phyloP scores from a whole-genome alignment of 2,113 vertebrate species.

The Orientallactaga bullata region DNA sequence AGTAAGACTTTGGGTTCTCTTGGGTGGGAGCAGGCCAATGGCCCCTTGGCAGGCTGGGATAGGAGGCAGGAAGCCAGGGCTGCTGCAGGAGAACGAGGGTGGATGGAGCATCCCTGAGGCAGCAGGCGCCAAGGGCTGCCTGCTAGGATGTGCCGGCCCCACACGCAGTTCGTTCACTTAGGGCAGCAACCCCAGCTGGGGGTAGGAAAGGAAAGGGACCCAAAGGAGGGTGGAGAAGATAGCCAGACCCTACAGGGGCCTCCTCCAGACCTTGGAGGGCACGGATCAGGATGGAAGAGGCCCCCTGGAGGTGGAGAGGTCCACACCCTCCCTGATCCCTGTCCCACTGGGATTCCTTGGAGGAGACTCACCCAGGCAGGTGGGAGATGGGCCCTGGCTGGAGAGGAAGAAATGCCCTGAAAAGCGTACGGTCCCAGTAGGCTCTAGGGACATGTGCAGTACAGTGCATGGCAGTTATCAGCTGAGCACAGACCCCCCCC shows the following conservation, averaged over 20 bases:
- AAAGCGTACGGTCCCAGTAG: constrained; percentile 86
- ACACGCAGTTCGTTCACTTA: constrained; percentile 78
- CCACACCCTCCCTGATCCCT: constrained; percentile 46
- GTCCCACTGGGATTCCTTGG: constrained; percentile 39
- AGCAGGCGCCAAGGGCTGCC: constrained; percentile 80
- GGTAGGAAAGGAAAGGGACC: not conserved
- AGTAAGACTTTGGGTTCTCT: constrained; percentile 88
- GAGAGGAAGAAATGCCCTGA: constrained; percentile 83
- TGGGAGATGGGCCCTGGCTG: constrained; percentile 62
- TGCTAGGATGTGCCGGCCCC: constrained; percentile 85
- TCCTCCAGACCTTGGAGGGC: constrained; percentile 56
- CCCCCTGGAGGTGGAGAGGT: not conserved
- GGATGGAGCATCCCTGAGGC: constrained; percentile 85
- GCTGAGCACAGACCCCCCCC: constrained; percentile 94
- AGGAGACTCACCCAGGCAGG: constrained; percentile 57
- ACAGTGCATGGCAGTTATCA: constrained; percentile 99
- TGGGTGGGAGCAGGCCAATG: constrained; percentile 65
- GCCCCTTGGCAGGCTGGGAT: constrained; percentile 65
- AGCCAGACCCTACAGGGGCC: constrained; percentile 55
- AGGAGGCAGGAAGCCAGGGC: constrained; percentile 59
- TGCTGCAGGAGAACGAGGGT: constrained; percentile 77
- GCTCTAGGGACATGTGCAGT: constrained; percentile 89
- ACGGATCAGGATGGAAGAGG: constrained; percentile 41
- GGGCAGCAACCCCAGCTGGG: constrained; percentile 70
- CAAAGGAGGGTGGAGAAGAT: constrained; percentile 29